Evolutionary conservation across 2,797 vertebrate species (phyloP).

Genomic region (Sparus aurata): DNA sequence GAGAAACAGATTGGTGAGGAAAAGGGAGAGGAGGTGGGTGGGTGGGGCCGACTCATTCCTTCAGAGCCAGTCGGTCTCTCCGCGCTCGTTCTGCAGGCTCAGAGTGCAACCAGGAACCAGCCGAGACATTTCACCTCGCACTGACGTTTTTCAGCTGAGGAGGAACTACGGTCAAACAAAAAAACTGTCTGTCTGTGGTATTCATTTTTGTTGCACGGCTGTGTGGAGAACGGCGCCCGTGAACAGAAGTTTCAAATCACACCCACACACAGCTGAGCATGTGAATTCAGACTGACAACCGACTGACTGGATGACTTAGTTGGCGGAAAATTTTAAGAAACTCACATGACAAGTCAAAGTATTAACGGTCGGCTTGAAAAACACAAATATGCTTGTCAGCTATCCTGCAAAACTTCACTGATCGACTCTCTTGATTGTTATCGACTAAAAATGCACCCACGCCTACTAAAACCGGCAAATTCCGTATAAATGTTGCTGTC

Average conservation of each 20-base stretch:
- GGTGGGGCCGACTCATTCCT: conserved; percentile 60
- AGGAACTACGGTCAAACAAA: conserved; percentile 11
- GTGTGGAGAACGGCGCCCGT: conserved; percentile 2
- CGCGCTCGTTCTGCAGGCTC: conserved; percentile 41
- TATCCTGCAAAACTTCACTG: background rate
- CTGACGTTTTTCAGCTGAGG: background rate
- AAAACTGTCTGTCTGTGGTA: background rate
- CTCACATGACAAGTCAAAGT: background rate
- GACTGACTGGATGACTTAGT: background rate
- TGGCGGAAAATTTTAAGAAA: background rate
- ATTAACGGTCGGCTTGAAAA: background rate
- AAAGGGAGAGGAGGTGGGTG: conserved; percentile 22
- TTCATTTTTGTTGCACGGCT: conserved; percentile 23
- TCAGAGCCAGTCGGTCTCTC: conserved; percentile 32
- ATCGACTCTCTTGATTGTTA: background rate
- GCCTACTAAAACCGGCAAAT: background rate
- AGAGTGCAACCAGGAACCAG: conserved; percentile 50
- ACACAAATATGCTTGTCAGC: background rate
- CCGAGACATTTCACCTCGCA: conserved; percentile 44
- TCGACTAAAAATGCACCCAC: background rate
- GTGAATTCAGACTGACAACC: conserved; percentile 8
- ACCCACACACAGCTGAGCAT: background rate
- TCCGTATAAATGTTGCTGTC: background rate
- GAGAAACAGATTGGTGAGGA: background rate
- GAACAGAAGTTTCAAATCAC: conserved; percentile 26